Base-by-base conservation (phyloP, 2,113 vertebrate genomes). In the Theropithecus gelada region DNA sequence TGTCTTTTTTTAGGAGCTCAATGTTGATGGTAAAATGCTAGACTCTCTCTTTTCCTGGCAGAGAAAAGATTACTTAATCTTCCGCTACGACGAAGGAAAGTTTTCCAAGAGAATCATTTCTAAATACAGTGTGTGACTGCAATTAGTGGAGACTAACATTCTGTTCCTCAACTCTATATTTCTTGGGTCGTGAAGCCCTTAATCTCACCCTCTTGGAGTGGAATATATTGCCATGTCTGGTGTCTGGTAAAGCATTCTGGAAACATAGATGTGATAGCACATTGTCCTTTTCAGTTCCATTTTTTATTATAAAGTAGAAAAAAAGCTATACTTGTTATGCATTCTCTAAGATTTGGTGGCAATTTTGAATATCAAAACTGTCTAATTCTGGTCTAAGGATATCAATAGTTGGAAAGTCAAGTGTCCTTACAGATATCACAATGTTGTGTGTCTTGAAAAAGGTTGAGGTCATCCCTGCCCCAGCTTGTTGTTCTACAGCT, bases 331-430 rank as follows among this genome's bases (percentile, higher is more conserved):
- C 16, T 11, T 55, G 17, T 91, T 78, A 32, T 17, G 2, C 22
- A 70, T 48, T 87, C 25, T 84, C 48, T 80, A 38, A 88, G 73
- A 75, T 75, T 75, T 75, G 45, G 38, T 66, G 18, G 7, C 50
- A 55, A 9, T 81, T 75, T 48, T 85, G 43, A 59, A 81, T 57
- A 75, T 75, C 38, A 85, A 68, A 88, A 61, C n/a, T 55, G 16
- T 86, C 64, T 93, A 86, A 43, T 95, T 94, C 59, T 94, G 20
- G 2, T 76, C n/a, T 86, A 86, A 72, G 35, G 11, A 18, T 81
- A 30, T 61, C 43, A 66, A 16, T 52, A 27, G 16, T 30, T 89
- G 10, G 38, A 85, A 82, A 35, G 0, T 22, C 32, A 94, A 6
- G 8, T 7, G 8, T 84, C 43, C 25, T 93, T 85, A 85, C 61